These are phyloP conservation scores for Imbricaverruca yamaguchii DNA, from an alignment of 2,888 invertebrate species.

Conservation along the genomic window DNA sequence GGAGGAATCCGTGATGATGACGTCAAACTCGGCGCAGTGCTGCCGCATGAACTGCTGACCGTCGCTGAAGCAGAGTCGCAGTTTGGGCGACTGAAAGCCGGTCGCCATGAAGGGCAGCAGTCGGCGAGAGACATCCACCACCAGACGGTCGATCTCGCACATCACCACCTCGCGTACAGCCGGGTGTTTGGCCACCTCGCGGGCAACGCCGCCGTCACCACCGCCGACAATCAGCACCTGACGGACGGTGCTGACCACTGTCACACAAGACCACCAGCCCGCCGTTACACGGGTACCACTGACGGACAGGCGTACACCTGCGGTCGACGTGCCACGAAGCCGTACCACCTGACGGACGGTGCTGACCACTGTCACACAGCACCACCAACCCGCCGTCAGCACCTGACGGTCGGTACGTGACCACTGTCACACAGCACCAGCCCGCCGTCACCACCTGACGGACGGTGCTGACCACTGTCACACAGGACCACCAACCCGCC, in stretches of 20 bases:
- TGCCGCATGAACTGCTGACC: constrained; percentile 91
- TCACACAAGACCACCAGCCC: too few species aligned
- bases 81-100: constrained; percentile 74
- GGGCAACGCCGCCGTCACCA: constrained; percentile 94
- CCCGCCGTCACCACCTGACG: too few species aligned
- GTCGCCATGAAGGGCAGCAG: constrained; percentile 84
- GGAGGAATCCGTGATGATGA: constrained; percentile 96
- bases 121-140: constrained; percentile 80
- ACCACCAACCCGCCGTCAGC: too few species aligned
- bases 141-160: constrained; percentile 92
- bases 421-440: too few species aligned
- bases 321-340: too few species aligned
- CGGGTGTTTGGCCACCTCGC: constrained; percentile 91
- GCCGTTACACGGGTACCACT: neutral
- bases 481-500: too few species aligned
- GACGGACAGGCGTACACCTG: too few species aligned
- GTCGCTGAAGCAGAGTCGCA: constrained; percentile 77
- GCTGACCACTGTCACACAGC: too few species aligned
- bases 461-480: too few species aligned
- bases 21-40: constrained; percentile 79
- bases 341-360: too few species aligned
- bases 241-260: neutral
- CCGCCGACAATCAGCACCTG: constrained; percentile 89
- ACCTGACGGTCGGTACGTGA: too few species aligned
- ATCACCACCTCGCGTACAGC: constrained; percentile 72